Evolutionary conservation across 2,888 invertebrate genomes (phyloP).

Genomic region (Allophyes oxyacanthae): DNA sequence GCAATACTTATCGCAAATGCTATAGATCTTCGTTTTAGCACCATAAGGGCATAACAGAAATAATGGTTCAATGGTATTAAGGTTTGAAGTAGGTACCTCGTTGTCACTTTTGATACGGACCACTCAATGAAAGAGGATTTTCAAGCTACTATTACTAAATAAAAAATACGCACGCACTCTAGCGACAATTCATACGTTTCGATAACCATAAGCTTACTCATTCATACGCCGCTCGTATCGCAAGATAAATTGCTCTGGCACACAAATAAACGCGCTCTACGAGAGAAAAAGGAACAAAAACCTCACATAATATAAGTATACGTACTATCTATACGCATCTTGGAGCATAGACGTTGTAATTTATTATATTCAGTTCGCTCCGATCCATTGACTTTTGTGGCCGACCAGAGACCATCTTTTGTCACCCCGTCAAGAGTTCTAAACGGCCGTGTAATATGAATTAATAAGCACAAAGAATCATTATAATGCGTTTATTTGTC

Average conservation of each 20-base stretch:
- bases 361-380: slow-evolving; percentile 85
- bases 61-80: neutral
- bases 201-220: slow-evolving; percentile 81
- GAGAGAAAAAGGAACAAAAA: slow-evolving; percentile 77
- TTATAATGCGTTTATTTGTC: slow-evolving; percentile 86
- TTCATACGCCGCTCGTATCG: slow-evolving; percentile 82
- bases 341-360: slow-evolving; percentile 80
- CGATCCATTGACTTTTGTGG: slow-evolving; percentile 86
- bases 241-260: slow-evolving; percentile 85
- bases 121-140: slow-evolving; percentile 50
- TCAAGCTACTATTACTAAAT: slow-evolving; percentile 42
- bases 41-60: too few species aligned
- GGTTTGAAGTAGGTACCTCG: too few species aligned
- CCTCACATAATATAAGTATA: slow-evolving; percentile 64
- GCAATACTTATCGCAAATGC: too few species aligned
- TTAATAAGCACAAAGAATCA: slow-evolving; percentile 88
- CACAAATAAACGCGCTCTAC: slow-evolving; percentile 82
- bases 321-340: slow-evolving; percentile 73
- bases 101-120: slow-evolving; percentile 20
- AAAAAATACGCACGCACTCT: slow-evolving; percentile 57
- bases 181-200: slow-evolving; percentile 72
- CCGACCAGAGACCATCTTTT: slow-evolving; percentile 80
- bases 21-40: too few species aligned
- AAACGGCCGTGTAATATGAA: slow-evolving; percentile 89
- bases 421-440: slow-evolving; percentile 82